Percentiles rank a stretch among this genome's conserved stretches.
Conservation (phyloP, 2,113 vertebrate species). For the Merops nubicus region DNA sequence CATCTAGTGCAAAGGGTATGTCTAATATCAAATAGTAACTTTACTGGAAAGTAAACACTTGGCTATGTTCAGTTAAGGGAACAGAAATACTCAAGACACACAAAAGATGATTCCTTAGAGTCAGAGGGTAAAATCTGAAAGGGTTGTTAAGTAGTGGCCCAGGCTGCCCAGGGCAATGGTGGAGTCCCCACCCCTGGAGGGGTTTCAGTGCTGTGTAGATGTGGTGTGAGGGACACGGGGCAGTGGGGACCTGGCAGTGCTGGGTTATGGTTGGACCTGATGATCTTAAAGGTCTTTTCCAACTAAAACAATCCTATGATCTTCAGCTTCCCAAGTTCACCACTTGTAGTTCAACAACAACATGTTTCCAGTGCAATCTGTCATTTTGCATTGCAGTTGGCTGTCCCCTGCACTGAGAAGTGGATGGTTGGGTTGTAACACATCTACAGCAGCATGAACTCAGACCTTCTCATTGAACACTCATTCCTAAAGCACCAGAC, state of each 20-base stretch:
- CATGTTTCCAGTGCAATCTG: fast-evolving
- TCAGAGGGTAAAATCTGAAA: neutral
- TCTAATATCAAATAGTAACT: neutral
- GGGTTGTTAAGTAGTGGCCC: too few relatives aligned
- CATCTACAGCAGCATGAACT: neutral
- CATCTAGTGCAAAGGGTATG: neutral
- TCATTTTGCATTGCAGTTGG: neutral
- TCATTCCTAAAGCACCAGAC: neutral
- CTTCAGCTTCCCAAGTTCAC: neutral
- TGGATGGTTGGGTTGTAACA: neutral
- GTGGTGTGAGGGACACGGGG: too few relatives aligned
- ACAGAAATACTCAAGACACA: neutral
- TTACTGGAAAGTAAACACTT: neutral
- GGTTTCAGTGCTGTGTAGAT: too few relatives aligned
- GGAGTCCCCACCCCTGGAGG: too few relatives aligned
- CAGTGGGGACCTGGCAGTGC: too few relatives aligned
- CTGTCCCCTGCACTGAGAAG: neutral
- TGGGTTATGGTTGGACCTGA: too few relatives aligned
- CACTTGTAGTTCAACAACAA: neutral
- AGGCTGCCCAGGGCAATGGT: too few relatives aligned
- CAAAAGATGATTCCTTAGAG: neutral
- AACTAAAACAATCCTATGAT: too few relatives aligned
- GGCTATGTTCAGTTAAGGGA: neutral
- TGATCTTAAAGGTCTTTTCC: too few relatives aligned
- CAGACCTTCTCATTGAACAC: neutral